Conservation (phyloP, 2,113 vertebrate species). For the Pollachius pollachius region DNA sequence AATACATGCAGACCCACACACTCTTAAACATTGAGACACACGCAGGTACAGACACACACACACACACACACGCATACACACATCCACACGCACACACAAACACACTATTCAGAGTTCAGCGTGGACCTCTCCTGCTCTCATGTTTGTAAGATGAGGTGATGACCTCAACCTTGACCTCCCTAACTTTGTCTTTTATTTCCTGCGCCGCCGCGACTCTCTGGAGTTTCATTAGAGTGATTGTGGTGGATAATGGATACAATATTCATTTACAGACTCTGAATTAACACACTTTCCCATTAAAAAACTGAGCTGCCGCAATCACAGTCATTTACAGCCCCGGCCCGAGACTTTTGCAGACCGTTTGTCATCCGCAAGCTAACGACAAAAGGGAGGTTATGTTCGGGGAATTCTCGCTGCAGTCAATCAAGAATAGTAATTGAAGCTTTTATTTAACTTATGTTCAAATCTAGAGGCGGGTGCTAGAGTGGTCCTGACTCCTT, state of each 20-base stretch:
- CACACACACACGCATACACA: neutral
- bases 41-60: neutral
- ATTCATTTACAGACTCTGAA: conserved; percentile 17
- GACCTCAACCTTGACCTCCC: conserved; percentile 56
- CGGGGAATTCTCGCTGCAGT: conserved; percentile 27
- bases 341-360: neutral
- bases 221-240: conserved; percentile 25
- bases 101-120: conserved; percentile 2
- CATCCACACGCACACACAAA: neutral
- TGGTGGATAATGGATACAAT: conserved; percentile 22
- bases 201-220: neutral
- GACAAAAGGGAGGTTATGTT: conserved; percentile 3
- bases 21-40: no score
- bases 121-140: conserved; percentile 26
- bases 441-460: conserved; percentile 35
- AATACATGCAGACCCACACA: neutral
- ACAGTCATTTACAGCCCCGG: conserved; percentile 11
- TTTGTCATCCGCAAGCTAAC: no score
- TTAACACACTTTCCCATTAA: conserved; percentile 11
- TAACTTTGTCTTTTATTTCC: conserved; percentile 38
- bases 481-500: conserved; percentile 39
- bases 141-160: conserved; percentile 60
- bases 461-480: conserved; percentile 22
- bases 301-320: conserved; percentile 2
- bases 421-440: conserved; percentile 37